These are phyloP conservation scores for Gastrophysa polygoni DNA, from an alignment of 2,888 invertebrate species.

Conservation along the genomic window DNA sequence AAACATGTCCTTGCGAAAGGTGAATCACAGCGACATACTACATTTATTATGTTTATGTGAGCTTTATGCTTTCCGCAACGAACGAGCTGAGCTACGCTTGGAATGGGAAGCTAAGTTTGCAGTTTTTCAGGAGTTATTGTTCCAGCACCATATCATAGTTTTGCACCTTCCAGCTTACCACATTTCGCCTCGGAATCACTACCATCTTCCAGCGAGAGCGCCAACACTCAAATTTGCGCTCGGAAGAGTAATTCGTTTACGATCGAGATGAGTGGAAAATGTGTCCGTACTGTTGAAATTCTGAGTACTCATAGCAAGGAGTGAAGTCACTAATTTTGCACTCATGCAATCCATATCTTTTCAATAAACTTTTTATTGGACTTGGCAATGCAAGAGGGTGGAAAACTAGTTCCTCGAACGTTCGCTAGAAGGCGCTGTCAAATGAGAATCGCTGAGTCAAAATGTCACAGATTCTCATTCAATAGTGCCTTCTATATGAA, in stretches of 20 bases:
- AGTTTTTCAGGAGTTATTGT: slow-evolving; percentile 49
- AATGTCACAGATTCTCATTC: too few species aligned
- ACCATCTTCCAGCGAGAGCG: background rate
- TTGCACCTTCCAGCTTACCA: slow-evolving; percentile 47
- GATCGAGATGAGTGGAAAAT: slow-evolving; percentile 2
- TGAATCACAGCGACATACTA: slow-evolving; percentile 9
- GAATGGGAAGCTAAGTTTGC: slow-evolving; percentile 52
- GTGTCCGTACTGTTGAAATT: too few species aligned
- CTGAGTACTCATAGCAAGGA: too few species aligned
- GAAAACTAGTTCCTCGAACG: too few species aligned
- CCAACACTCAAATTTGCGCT: slow-evolving; percentile 12
- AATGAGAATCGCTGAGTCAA: too few species aligned
- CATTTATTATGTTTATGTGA: slow-evolving; percentile 30
- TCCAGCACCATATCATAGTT: slow-evolving; percentile 47
- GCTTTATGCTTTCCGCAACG: slow-evolving; percentile 51
- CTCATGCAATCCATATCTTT: too few species aligned
- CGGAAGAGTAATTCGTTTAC: slow-evolving; percentile 23
- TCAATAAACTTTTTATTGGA: too few species aligned
- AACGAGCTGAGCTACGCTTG: slow-evolving; percentile 51
- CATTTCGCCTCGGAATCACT: slow-evolving; percentile 28
- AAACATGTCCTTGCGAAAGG: slow-evolving; percentile 3
- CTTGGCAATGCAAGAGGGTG: too few species aligned
- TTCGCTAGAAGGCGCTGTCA: too few species aligned
- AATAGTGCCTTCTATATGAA: too few species aligned
- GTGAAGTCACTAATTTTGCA: too few species aligned